Conservation (phyloP, 2,888 invertebrate genomes). For the Zonitis immaculata region DNA sequence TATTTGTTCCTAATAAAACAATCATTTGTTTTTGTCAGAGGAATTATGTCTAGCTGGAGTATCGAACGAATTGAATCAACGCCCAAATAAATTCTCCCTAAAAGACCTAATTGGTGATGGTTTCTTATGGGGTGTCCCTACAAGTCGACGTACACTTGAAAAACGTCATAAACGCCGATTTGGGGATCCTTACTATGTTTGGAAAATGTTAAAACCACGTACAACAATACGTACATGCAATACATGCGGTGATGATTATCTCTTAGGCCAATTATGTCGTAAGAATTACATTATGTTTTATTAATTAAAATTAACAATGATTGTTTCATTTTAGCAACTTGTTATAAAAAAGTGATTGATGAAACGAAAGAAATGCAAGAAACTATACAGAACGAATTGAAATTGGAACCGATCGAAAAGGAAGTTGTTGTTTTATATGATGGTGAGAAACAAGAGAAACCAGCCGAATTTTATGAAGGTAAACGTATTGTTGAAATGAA, state of each 20-base stretch:
- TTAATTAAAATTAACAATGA: too few relatives aligned
- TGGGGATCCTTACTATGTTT: slow-evolving; percentile 61
- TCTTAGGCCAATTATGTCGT: slow-evolving; percentile 78
- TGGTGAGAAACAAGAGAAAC: slow-evolving; percentile 67
- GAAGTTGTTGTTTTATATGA: slow-evolving; percentile 84
- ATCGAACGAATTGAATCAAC: slow-evolving; percentile 25
- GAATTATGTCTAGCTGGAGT: slow-evolving; percentile 37
- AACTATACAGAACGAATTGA: slow-evolving; percentile 65
- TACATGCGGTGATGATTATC: slow-evolving; percentile 80
- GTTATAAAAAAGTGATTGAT: slow-evolving; percentile 74
- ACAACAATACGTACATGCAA: slow-evolving; percentile 70
- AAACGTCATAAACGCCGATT: slow-evolving; percentile 67
- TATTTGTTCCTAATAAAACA: too few relatives aligned
- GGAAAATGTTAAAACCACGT: slow-evolving; percentile 68
- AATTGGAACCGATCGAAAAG: slow-evolving; percentile 69
- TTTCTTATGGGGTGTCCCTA: slow-evolving; percentile 78
- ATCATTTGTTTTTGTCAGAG: slow-evolving; percentile 38
- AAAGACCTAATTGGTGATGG: slow-evolving; percentile 68
- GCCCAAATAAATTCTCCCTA: slow-evolving; percentile 49
- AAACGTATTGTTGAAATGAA: slow-evolving; percentile 83
- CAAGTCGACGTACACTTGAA: slow-evolving; percentile 71
- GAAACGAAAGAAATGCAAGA: slow-evolving; percentile 80
- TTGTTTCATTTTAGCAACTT: slow-evolving; percentile 78
- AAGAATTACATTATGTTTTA: slow-evolving; percentile 39
- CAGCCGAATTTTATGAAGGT: slow-evolving; percentile 58